Base-by-base conservation (phyloP, 1,140 invertebrate species). In the Mercenaria mercenaria region DNA sequence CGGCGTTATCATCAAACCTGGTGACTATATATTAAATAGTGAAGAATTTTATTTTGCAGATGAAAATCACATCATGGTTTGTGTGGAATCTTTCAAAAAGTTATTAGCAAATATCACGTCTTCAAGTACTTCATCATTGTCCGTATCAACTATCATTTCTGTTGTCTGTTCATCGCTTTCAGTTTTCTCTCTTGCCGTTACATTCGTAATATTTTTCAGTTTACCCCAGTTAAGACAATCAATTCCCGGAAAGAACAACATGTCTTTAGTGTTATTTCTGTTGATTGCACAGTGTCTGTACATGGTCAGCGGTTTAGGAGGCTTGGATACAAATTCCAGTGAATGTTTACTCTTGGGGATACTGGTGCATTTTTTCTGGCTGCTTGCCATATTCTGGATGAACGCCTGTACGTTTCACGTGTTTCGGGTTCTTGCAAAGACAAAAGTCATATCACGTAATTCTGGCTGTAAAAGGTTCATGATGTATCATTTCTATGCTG, bases 351-450 rank as follows among this genome's bases (percentile, higher is more conserved):
- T 50, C 1, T 18, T 81, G 1, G 77, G 77, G 3, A 37, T 81
- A 34, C 26, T 26, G 18, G 23, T 61, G 13, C 77, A 81, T n/a
- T 81, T 59, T 39, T 47, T 41, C 26, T 81, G 77, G 77, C 32
- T 81, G 0, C 8, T 81, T 59, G 26, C 50, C 18, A 37, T 81
- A 32, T 81, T 81, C n/a, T 81, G 77, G 77, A 81, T 81, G 77
- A 81, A 81, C 26, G n/a, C n/a, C n/a, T n/a, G n/a, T n/a, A n/a
- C n/a, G n/a, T n/a, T n/a, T n/a, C n/a, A n/a, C n/a, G n/a, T 61
- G 50, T 81, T 81, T 29, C 77, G 47, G 13, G 77, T 81, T 32
- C 47, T 81, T 8, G n/a, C 77, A n/a, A n/a, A 52, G 11, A 81
- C 77, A 1, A 59, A 61, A 61, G 26, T 29, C 4, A 81, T 81